phyloP scores from a whole-genome alignment of 2,113 vertebrate species.

The Semicossyphus pulcher region DNA sequence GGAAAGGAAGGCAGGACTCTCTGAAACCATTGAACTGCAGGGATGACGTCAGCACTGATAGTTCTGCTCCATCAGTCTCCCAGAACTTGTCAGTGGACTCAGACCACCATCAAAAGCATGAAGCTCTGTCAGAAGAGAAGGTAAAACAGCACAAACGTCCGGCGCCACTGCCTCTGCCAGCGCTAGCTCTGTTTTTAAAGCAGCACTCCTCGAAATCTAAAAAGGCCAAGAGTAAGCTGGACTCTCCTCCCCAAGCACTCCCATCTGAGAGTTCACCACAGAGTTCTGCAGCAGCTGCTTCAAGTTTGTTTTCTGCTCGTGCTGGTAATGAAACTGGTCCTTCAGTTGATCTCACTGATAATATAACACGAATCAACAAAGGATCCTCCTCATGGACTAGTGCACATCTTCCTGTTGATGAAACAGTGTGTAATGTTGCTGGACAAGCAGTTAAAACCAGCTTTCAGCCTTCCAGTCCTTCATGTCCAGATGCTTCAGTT shows the following conservation, averaged over 20 bases:
- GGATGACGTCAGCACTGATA: background rate
- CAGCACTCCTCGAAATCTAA: conserved; percentile 76
- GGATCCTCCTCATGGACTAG: accelerated
- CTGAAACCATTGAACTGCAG: conserved; percentile 4
- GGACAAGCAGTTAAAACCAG: background rate
- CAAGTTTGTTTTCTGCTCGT: background rate
- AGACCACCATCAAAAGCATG: background rate
- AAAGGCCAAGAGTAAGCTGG: conserved; percentile 37
- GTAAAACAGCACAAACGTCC: conserved; percentile 65
- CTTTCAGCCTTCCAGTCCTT: background rate
- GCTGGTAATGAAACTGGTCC: background rate
- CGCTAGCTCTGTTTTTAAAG: conserved; percentile 81
- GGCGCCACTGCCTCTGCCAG: conserved; percentile 73
- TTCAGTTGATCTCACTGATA: background rate
- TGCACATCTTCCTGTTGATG: background rate
- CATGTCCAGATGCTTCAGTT: background rate
- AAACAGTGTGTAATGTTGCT: background rate
- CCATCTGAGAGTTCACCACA: conserved; percentile 14
- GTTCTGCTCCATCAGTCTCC: background rate
- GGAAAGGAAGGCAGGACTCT: background rate
- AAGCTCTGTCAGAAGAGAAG: conserved; percentile 8
- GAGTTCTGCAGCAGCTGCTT: conserved; percentile 13
- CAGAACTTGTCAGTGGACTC: conserved; percentile 14
- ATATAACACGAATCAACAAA: background rate
- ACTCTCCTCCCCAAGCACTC: background rate